Percentiles rank a stretch among this genome's conserved stretches.
phyloP scores from a whole-genome alignment of 2,888 invertebrate genomes.

The Sceliomorpha sp. region DNA sequence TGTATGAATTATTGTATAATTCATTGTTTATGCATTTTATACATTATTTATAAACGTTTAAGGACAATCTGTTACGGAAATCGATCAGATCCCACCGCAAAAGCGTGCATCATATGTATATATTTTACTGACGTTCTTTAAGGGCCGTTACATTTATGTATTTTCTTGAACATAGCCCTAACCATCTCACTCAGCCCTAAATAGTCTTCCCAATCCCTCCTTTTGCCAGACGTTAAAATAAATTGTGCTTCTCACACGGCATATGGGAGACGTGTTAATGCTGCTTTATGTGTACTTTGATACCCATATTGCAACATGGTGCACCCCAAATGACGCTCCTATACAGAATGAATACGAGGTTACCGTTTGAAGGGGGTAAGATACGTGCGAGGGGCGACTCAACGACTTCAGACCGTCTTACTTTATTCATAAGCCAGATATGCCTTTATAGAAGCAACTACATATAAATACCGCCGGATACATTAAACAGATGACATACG shows the following conservation, averaged over 20 bases:
- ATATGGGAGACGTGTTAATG: constrained; percentile 75
- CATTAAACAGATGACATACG: constrained; percentile 10
- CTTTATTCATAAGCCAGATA: constrained; percentile 30
- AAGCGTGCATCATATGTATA: constrained; percentile 34
- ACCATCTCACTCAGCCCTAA: constrained; percentile 41
- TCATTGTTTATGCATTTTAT: too few relatives aligned
- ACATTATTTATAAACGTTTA: too few relatives aligned
- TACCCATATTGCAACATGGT: constrained; percentile 75
- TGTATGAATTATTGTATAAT: too few relatives aligned
- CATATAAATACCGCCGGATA: constrained; percentile 11
- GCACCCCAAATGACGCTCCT: constrained; percentile 27
- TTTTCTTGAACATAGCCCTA: constrained; percentile 38
- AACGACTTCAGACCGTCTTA: constrained; percentile 24
- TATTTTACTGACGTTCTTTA: constrained; percentile 27
- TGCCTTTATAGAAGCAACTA: constrained; percentile 14
- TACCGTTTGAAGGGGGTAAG: constrained; percentile 35
- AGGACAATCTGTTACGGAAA: too few relatives aligned
- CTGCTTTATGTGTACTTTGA: constrained; percentile 73
- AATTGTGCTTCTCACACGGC: constrained; percentile 62
- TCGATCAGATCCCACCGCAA: too few relatives aligned
- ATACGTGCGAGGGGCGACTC: constrained; percentile 2
- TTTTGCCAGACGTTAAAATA: constrained; percentile 57
- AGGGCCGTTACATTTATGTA: constrained; percentile 40
- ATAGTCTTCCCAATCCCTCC: constrained; percentile 35
- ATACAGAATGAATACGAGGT: constrained; percentile 13